Conservation (phyloP, 2,113 vertebrate genomes). For the Petroica traversi region DNA sequence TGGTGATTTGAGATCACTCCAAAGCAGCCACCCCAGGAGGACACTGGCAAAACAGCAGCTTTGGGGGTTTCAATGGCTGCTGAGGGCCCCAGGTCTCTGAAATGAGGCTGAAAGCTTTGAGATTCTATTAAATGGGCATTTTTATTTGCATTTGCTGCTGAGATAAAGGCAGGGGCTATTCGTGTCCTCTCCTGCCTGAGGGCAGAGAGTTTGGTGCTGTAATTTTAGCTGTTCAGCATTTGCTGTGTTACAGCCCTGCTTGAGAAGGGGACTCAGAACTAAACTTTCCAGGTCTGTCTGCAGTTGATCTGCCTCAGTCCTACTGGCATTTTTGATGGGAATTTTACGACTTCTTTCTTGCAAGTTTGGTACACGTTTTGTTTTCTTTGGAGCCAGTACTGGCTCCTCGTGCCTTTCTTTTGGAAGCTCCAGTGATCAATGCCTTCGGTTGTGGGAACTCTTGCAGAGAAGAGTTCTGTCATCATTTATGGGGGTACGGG, state of each 20-base stretch:
- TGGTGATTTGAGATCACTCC: neutral
- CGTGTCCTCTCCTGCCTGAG: neutral
- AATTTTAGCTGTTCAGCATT: neutral
- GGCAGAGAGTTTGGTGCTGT: neutral
- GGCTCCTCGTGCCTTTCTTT: conserved; percentile 30
- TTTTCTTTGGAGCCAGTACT: conserved; percentile 50
- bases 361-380: conserved; percentile 29
- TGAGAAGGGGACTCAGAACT: neutral
- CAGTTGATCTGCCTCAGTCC: conserved; percentile 2
- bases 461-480: conserved; percentile 49
- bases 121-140: neutral
- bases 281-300: conserved; percentile 37
- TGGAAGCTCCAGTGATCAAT: conserved; percentile 60
- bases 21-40: neutral
- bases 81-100: neutral
- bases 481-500: conserved; percentile 53
- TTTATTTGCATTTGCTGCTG: neutral
- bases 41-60: neutral
- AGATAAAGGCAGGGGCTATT: neutral
- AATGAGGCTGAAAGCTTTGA: neutral
- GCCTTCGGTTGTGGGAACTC: conserved; percentile 56
- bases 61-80: neutral
- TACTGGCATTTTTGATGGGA: conserved; percentile 54
- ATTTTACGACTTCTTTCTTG: conserved; percentile 11
- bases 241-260: neutral